Base-by-base conservation (phyloP, 1,140 invertebrate species). In the Drosophila mayri region DNA sequence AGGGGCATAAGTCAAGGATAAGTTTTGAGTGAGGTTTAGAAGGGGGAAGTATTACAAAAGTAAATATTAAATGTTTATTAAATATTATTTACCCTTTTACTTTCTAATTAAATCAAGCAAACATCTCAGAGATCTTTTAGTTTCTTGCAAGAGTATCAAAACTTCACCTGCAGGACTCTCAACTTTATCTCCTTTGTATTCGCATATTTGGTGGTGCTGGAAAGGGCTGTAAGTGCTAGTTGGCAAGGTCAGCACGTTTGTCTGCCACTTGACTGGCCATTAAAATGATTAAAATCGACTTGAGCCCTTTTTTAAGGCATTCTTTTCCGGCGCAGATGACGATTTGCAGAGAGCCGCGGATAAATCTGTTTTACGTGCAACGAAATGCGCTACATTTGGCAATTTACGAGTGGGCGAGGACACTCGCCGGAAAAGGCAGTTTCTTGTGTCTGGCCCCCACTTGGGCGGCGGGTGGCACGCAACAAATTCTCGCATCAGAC, bases 401-500 rank as follows among this genome's bases (percentile, higher is more conserved):
- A 83, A 87, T 83, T 88, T 84, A 74, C 66, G 76, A 49, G 22
- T 25, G 38, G 37, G 37, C 66, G 35, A 50, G 22, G 37, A 68
- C 49, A 61, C 35, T 18, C 20, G 14, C 14, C 50, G 20, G 32
- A 54, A 50, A 28, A 40, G 49, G 55, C 79, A 74, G 60, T 67
- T 85, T 49, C 49, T 52, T 61, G 18, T 28, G 28, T 18, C 28
- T 28, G 16, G 9, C 9, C 37, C 38, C 65, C 35, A 44, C 12
- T 22, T 16, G 28, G 28, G 22, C 25, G 44, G 44, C 14, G 22
- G 41, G 73, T 62, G 75, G 75, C 83, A 79, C 61, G 64, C 76
- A 80, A 84, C 85, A 85, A 85, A 88, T 90, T 88, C 82, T 90
- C 85, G 88, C 85, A 90, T 85, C 81, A 81, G 76, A 79, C 62